These are phyloP conservation scores for Spheniscus humboldti DNA, from an alignment of 2,797 vertebrate species.

Conservation along the genomic window DNA sequence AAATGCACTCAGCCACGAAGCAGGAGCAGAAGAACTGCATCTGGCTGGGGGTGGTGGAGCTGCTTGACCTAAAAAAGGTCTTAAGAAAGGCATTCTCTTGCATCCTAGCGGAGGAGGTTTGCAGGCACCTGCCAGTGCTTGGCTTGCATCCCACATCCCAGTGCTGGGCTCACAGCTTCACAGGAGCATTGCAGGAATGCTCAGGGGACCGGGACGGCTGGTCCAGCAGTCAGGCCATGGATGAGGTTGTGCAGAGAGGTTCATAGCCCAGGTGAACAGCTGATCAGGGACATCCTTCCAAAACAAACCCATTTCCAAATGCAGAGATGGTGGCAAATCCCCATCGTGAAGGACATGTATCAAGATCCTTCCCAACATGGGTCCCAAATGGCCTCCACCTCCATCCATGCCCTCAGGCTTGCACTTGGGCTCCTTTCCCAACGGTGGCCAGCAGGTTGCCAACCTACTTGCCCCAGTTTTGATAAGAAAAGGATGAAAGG, in stretches of 20 bases:
- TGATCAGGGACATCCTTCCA: background rate
- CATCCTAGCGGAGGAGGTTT: background rate
- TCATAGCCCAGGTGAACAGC: accelerated
- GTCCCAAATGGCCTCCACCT: background rate
- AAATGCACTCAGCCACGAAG: background rate
- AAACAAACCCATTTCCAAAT: background rate
- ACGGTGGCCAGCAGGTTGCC: background rate
- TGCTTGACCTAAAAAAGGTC: background rate
- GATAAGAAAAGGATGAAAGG: background rate
- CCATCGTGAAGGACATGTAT: accelerated
- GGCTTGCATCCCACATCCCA: background rate
- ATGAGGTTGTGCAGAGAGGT: background rate
- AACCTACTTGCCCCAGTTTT: background rate
- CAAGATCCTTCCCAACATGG: accelerated
- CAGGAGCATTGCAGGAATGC: background rate
- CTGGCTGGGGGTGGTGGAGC: background rate
- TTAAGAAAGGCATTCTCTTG: background rate
- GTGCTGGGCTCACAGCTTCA: background rate
- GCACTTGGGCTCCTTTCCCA: background rate
- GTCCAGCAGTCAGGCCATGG: background rate
- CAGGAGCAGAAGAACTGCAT: background rate
- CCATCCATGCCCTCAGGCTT: background rate
- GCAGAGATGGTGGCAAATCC: background rate
- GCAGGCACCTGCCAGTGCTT: background rate
- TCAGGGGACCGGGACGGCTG: background rate